Evolutionary conservation across 2,113 vertebrate genomes (phyloP), one percentile per base, ranked within the genome.

Genomic region (Forbesichthys papilliferus): DNA sequence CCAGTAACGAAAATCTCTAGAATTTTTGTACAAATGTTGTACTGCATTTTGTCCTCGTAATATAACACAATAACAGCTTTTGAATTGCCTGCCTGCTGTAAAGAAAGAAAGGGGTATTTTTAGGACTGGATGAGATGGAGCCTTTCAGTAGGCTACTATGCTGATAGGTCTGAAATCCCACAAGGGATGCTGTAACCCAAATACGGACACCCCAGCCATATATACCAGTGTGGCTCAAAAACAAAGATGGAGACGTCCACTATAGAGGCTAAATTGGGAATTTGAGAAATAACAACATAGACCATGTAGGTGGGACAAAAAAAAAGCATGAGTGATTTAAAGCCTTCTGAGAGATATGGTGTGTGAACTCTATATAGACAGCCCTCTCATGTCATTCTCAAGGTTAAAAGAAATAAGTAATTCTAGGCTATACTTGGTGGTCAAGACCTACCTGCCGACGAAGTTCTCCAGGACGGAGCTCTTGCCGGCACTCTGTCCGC

Each of bases 401-500:
- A 81, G 86, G 86, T 88, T 83, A 78, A 69, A 42, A 64, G 1
- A 33, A 66, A 78, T 63, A 77, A 13, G 77, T 78, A 85, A 87
- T 90, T 87, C 88, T 27, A 27, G 27, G 27, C 27, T 27, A 3
- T 84, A 82, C 83, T 85, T 69, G 73, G 77, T 84, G 77, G 78
- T 88, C 80, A 80, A 55, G 56, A 61, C 54, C 75, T 77, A 95
- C 95, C 92, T 94, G 82, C 94, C 95, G 0, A 96, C 95, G 86
- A 94, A 96, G 92, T 95, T 98, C 91, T 96, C 95, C 69, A 96
- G 90, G 86, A 95, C 94, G 12, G 94, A 96, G 93, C 95, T 96
- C 83, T 95, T 96, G 14, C 95, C 95, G 9, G 94, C 94, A 80
- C 95, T 96, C 93, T 96, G 95, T 2, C 95, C 95, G 59, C 95